Conservation (phyloP, 2,888 invertebrate genomes). For the Hypomecis punctinalis region DNA sequence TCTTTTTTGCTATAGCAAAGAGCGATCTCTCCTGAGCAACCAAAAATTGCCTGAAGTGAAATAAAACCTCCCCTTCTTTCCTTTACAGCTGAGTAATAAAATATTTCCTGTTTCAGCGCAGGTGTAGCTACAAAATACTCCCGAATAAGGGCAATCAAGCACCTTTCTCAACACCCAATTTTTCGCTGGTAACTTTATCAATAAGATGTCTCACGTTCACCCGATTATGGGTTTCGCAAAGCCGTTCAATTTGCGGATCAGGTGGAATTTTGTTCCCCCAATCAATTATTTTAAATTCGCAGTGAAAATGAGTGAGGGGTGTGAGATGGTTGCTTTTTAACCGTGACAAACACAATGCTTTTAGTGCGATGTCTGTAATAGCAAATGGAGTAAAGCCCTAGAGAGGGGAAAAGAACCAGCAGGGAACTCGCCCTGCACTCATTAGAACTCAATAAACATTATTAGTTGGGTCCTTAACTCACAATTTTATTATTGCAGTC, state of each 20-base stretch:
- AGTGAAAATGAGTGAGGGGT: not conserved
- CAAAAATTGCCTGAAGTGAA: no score
- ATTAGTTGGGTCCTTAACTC: no score
- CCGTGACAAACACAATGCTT: not conserved
- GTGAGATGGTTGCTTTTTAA: not conserved
- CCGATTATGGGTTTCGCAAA: conserved; percentile 9
- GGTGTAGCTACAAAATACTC: not conserved
- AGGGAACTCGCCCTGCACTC: not conserved
- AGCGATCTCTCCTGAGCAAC: no score
- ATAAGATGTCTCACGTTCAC: conserved; percentile 13
- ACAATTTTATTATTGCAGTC: no score
- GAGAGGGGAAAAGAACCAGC: no score
- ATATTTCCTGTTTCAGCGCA: not conserved
- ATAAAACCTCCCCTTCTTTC: no score
- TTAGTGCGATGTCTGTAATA: not conserved
- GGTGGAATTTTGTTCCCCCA: conserved; percentile 19
- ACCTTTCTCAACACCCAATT: not conserved
- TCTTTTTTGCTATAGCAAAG: no score
- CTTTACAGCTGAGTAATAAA: not conserved
- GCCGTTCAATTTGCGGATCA: conserved; percentile 20
- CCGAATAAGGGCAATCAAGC: not conserved
- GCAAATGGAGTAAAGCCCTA: no score
- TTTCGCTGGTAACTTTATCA: conserved; percentile 6
- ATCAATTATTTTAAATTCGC: conserved; percentile 9
- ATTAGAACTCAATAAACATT: no score